These are phyloP conservation scores for Trogon melanurus DNA, from an alignment of 2,113 vertebrate species.

Conservation along the genomic window DNA sequence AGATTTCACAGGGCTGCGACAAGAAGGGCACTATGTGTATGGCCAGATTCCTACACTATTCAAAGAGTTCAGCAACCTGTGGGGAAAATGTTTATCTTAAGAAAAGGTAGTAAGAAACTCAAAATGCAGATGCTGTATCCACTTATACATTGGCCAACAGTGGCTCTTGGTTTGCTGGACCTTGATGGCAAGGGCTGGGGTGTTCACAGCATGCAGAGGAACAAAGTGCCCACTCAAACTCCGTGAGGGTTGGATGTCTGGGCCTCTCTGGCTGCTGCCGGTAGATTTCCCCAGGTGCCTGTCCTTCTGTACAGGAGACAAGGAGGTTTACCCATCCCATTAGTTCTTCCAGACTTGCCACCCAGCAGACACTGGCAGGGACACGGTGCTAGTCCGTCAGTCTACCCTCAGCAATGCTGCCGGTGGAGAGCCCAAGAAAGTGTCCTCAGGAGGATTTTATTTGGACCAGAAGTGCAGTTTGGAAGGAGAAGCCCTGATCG, in stretches of 20 bases:
- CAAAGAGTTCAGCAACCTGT: not conserved
- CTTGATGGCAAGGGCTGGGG: not conserved
- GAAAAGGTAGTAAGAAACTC: not conserved
- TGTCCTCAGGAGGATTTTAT: not conserved
- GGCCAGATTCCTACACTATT: not conserved
- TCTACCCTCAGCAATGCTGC: not conserved
- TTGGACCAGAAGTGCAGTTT: not conserved
- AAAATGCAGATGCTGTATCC: not conserved
- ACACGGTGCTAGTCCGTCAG: not conserved
- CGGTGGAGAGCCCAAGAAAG: not conserved
- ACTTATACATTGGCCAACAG: not conserved
- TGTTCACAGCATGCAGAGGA: not conserved
- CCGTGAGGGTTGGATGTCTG: not conserved
- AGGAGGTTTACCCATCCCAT: not conserved
- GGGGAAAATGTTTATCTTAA: fast-evolving
- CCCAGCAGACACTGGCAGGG: not conserved
- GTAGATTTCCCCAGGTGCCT: not conserved
- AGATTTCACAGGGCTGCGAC: not conserved
- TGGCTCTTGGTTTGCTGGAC: not conserved
- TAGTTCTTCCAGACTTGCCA: not conserved
- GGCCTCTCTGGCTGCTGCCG: not conserved
- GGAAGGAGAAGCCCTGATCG: not conserved
- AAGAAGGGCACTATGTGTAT: not conserved
- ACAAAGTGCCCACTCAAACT: fast-evolving
- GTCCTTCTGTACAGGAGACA: not conserved